A percentile compares a stretch with the other conserved stretches of the same genome.
Evolutionary conservation across 1,140 invertebrate genomes (phyloP).

Genomic region (Reticulitermes speratus): DNA sequence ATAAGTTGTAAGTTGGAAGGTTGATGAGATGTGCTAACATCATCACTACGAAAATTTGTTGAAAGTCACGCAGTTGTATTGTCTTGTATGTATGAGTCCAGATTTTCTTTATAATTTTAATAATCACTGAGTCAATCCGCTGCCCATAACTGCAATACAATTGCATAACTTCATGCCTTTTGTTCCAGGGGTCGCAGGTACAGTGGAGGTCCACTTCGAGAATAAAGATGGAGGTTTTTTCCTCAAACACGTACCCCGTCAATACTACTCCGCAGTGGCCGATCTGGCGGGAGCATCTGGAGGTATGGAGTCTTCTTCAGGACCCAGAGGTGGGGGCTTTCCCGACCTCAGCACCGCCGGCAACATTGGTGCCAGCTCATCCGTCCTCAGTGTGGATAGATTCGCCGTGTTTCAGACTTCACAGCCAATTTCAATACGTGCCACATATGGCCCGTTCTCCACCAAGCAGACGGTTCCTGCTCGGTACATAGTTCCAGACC

Average conservation of each 20-base stretch:
- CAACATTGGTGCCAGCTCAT: conserved; percentile 52
- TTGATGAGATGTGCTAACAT: too few relatives aligned
- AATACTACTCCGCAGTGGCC: conserved; percentile 39
- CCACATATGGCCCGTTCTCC: conserved; percentile 88
- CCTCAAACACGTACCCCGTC: conserved; percentile 66
- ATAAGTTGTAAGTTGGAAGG: too few relatives aligned
- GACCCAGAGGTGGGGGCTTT: conserved; percentile 38
- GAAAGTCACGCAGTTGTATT: too few relatives aligned
- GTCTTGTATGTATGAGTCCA: too few relatives aligned
- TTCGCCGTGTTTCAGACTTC: conserved; percentile 88
- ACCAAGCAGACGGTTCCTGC: conserved; percentile 92
- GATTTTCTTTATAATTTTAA: too few relatives aligned
- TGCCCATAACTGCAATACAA: too few relatives aligned
- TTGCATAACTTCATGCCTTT: neutral
- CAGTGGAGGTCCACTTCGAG: conserved; percentile 85
- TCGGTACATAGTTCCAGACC: conserved; percentile 79
- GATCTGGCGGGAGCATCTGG: conserved; percentile 33
- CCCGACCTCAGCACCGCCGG: conserved; percentile 23
- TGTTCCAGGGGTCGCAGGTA: conserved; percentile 34
- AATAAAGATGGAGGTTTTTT: conserved; percentile 88
- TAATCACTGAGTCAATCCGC: too few relatives aligned
- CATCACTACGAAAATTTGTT: too few relatives aligned
- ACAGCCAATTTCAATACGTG: conserved; percentile 80
- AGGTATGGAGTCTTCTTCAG: neutral
- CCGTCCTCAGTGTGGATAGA: conserved; percentile 69